These are phyloP conservation scores for Mastacembelus armatus DNA, from an alignment of 2,797 vertebrate species.

Conservation along the genomic window DNA sequence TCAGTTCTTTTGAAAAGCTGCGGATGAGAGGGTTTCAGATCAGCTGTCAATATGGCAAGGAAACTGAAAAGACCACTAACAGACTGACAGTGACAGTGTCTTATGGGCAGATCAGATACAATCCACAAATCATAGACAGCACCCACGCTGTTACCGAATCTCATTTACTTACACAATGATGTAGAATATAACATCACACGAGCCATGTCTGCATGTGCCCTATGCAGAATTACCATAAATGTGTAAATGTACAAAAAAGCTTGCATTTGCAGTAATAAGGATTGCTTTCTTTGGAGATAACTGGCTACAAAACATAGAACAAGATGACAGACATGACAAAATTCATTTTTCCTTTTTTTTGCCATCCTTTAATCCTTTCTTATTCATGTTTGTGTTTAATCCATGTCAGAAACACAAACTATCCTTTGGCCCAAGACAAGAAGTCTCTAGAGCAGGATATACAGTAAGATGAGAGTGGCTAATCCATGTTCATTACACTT, in stretches of 20 bases:
- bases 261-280: neutral
- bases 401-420: neutral
- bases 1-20: constrained; percentile 43
- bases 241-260: neutral
- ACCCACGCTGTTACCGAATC: constrained; percentile 9
- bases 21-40: constrained; percentile 59
- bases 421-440: constrained; percentile 1
- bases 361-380: neutral
- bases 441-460: constrained; percentile 22
- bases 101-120: constrained; percentile 35
- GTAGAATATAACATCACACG: constrained; percentile 8
- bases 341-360: neutral
- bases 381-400: constrained; percentile 2
- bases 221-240: neutral
- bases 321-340: neutral
- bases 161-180: constrained; percentile 38
- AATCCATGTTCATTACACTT: constrained; percentile 55
- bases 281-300: too few species aligned
- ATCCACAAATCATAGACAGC: constrained; percentile 26
- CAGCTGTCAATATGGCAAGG: constrained; percentile 57
- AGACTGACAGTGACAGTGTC: constrained; percentile 49
- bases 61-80: constrained; percentile 41
- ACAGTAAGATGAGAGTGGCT: constrained; percentile 24
- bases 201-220: constrained; percentile 12
- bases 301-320: neutral